Percentiles rank a stretch among this genome's conserved stretches.
Conservation (phyloP, 2,888 invertebrate species). For the Coecobrya sp. region DNA sequence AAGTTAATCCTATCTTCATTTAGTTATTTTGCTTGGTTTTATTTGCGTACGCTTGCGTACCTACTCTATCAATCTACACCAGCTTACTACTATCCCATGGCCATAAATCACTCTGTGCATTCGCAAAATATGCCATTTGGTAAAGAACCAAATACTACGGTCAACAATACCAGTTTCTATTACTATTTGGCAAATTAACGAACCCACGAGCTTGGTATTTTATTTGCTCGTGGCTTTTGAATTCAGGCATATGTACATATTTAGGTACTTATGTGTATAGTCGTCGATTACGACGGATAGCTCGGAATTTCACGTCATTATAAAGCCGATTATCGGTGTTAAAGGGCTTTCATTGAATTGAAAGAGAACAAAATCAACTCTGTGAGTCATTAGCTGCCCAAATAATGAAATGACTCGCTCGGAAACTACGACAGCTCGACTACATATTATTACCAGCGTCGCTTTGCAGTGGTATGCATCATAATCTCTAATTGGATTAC, state of each 20-base stretch:
- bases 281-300: background rate
- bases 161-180: background rate
- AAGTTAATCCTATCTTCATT: conserved; percentile 40
- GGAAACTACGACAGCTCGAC: background rate
- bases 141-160: background rate
- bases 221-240: background rate
- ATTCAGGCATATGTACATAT: background rate
- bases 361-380: background rate
- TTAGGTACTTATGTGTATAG: background rate
- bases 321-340: background rate
- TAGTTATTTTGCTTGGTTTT: conserved; percentile 20
- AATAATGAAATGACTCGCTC: background rate
- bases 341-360: background rate
- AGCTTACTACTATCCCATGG: conserved; percentile 1
- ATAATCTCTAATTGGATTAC: background rate
- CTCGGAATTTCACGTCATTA: background rate
- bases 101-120: conserved; percentile 39
- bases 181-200: conserved; percentile 12
- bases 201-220: no score
- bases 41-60: background rate
- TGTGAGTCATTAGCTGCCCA: background rate
- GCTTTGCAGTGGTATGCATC: background rate
- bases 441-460: no score
- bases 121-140: conserved; percentile 7
- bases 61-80: conserved; percentile 31